phyloP scores from a whole-genome alignment of 2,888 invertebrate species.

The Leptopilina syphax region DNA sequence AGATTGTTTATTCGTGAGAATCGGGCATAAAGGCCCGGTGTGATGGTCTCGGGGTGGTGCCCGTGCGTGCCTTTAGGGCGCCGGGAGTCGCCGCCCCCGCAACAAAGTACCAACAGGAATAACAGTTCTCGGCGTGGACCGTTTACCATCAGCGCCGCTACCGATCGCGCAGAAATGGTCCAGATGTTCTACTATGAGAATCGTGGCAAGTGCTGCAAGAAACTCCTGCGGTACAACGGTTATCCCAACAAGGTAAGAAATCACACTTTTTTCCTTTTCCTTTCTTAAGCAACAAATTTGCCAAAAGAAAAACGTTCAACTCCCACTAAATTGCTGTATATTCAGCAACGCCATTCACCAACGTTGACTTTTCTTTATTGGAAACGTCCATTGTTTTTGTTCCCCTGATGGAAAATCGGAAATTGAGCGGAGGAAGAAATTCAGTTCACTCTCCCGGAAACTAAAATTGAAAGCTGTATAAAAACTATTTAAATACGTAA shows the following conservation, averaged over 20 bases:
- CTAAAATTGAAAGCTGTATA: background rate
- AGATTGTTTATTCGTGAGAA: conserved; percentile 53
- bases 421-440: background rate
- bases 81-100: conserved; percentile 74
- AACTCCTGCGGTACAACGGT: conserved; percentile 88
- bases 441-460: background rate
- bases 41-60: conserved; percentile 77
- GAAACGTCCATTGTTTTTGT: conserved; percentile 31
- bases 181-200: conserved; percentile 87
- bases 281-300: background rate
- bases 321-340: background rate
- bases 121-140: conserved; percentile 68
- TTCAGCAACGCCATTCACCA: background rate
- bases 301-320: background rate
- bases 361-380: conserved; percentile 2
- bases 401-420: background rate
- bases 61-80: conserved; percentile 78
- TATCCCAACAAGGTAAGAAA: conserved; percentile 86
- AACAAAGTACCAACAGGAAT: conserved; percentile 60
- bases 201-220: conserved; percentile 89
- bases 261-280: background rate
- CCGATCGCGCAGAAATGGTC: conserved; percentile 77
- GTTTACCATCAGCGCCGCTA: conserved; percentile 73
- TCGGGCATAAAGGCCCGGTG: conserved; percentile 68
- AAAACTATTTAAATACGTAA: background rate